Base-by-base conservation (phyloP, 2,888 invertebrate genomes). In the Ceriagrion tenellum region DNA sequence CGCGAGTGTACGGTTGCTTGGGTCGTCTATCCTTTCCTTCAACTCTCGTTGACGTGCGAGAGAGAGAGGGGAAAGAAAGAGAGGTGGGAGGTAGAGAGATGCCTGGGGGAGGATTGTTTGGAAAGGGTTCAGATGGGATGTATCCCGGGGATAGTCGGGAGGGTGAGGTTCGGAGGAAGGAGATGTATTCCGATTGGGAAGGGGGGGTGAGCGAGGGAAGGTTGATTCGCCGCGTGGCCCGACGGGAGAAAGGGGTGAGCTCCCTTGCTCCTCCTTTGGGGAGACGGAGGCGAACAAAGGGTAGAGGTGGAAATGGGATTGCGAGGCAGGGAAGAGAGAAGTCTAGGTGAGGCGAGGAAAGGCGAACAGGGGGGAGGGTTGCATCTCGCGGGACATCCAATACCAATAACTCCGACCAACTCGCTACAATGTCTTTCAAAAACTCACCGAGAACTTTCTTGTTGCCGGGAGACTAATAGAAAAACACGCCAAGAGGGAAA, bases 301-400 rank as follows among this genome's bases (percentile, higher is more conserved):
- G 26, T 4, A 23, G 69, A 26, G 69, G n/a, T 1, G 10, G 69
- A 69, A n/a, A n/a, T n/a, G 69, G 69, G 69, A 23, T 69, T 10
- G 4, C n/a, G 12, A 69, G 69, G 23, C 69, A 26, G 20, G 0
- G 81, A 26, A 81, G 30, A 16, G 35, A 35, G 81, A 81, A 18
- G 35, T 3, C 3, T n/a, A 81, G n/a, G 23, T 69, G 69, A 81
- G 69, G 81, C 13, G 59, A 59, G 13, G 59, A 16, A 59, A 20
- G 16, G 59, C 35, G 47, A 47, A 47, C 8, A 47, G 16, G 18
- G 35, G 81, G 81, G 35, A 13, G 81, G 35, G 23, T 81, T 81
- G 30, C 35, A 81, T 35, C 81, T 81, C 81, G 81, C 81, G 81
- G 81, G 30, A 81, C 81, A 35, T 35, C 81, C 81, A 81, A 81